Conservation (phyloP, 2,797 vertebrate species). For the Sebastes hubbsi region DNA sequence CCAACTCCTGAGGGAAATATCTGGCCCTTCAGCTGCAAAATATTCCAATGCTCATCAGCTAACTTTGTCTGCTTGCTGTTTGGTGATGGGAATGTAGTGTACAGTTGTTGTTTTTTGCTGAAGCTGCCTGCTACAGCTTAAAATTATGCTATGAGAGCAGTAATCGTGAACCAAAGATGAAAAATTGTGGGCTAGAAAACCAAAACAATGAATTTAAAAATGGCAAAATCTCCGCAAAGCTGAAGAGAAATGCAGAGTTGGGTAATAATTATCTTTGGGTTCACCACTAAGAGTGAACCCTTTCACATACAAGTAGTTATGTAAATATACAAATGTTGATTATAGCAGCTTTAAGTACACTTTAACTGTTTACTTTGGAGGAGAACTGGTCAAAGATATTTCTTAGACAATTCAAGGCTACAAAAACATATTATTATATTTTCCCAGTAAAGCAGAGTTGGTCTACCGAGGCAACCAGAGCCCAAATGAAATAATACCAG, state of each 20-base stretch:
- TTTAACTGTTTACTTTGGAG: not conserved
- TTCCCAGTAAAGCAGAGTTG: not conserved
- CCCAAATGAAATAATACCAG: not conserved
- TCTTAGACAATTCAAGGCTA: not conserved
- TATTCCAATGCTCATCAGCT: not conserved
- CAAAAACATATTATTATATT: constrained; percentile 1
- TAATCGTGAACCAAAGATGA: not conserved
- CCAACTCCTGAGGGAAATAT: not conserved
- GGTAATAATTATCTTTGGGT: not conserved
- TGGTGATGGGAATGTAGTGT: not conserved
- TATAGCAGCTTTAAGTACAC: not conserved
- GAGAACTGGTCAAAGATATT: not conserved
- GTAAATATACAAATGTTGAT: not conserved
- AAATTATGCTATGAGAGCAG: too few species aligned
- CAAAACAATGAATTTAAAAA: not conserved
- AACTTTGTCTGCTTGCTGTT: not conserved
- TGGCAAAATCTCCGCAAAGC: not conserved
- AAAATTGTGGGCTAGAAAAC: not conserved
- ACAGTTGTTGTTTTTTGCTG: not conserved
- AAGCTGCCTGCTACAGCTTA: not conserved
- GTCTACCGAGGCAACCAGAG: not conserved
- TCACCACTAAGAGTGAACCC: not conserved
- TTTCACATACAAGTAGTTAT: not conserved
- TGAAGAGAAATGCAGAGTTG: not conserved
- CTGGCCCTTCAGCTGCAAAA: too few species aligned